Conservation (phyloP, 2,113 vertebrate species). For the Ancistrus triradiatus region DNA sequence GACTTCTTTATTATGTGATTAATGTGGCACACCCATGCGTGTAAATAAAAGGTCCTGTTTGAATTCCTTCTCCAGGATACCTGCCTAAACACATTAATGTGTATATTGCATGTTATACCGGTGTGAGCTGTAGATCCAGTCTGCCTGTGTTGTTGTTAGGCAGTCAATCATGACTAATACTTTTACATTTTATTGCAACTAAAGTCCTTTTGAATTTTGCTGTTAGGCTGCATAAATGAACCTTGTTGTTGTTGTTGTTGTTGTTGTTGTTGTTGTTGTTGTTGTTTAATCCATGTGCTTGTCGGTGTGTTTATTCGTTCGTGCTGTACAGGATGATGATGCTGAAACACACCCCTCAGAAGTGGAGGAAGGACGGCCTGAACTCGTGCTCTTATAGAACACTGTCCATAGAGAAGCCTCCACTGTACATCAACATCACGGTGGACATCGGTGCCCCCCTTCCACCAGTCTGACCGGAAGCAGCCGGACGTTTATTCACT, state of each 20-base stretch:
- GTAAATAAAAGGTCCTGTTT: not conserved
- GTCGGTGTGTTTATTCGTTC: no score
- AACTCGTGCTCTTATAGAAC: conserved; percentile 82
- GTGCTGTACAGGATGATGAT: conserved; percentile 89
- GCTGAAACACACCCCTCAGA: conserved; percentile 70
- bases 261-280: no score
- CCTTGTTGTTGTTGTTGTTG: no score
- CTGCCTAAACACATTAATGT: not conserved
- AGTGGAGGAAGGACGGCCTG: conserved; percentile 85
- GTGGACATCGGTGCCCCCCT: conserved; percentile 76
- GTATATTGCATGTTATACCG: not conserved
- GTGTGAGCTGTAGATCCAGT: not conserved
- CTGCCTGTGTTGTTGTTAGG: no score
- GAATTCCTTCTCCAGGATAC: not conserved
- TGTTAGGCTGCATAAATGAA: no score
- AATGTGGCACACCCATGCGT: not conserved
- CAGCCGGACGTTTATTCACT: no score
- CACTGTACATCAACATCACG: conserved; percentile 85
- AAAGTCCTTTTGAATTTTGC: no score
- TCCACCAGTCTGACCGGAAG: not conserved
- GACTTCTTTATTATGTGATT: no score
- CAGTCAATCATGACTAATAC: no score
- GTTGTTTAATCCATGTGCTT: no score
- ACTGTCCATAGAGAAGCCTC: conserved; percentile 74
- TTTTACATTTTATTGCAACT: no score